Conservation (phyloP, 2,888 invertebrate genomes). For the Rhynchonema sp. region DNA sequence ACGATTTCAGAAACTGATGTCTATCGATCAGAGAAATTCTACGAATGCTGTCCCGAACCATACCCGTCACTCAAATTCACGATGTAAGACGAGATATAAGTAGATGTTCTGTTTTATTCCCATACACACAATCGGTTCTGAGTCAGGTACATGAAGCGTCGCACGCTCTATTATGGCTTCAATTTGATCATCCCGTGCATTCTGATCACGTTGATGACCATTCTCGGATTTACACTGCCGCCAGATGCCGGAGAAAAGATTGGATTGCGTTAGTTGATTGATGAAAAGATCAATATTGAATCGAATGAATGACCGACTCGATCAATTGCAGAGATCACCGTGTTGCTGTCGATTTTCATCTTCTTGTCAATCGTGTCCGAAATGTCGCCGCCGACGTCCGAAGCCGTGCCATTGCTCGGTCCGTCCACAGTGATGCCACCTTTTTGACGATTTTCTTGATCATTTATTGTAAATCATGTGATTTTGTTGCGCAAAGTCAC, state of each 20-base stretch:
- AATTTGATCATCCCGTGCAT: constrained; percentile 97
- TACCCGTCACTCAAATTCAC: constrained; percentile 52
- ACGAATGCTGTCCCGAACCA: constrained; percentile 62
- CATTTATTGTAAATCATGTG: not conserved
- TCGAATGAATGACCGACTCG: not conserved
- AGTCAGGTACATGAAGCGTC: constrained; percentile 81
- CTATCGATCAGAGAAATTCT: constrained; percentile 24
- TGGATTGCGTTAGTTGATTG: constrained; percentile 52
- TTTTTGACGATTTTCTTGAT: not conserved
- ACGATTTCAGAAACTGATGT: constrained; percentile 9
- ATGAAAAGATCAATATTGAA: not conserved
- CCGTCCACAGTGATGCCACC: too few species aligned
- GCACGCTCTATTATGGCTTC: constrained; percentile 96
- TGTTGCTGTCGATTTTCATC: constrained; percentile 75
- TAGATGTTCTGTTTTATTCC: too few species aligned
- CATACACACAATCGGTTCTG: too few species aligned
- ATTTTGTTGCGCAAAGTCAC: too few species aligned
- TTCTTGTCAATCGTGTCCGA: constrained; percentile 93
- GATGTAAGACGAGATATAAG: too few species aligned
- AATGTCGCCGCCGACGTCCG: constrained; percentile 94
- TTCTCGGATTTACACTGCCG: constrained; percentile 89
- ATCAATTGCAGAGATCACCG: constrained; percentile 22
- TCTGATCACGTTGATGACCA: constrained; percentile 92
- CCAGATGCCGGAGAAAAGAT: constrained; percentile 98
- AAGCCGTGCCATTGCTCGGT: constrained; percentile 97